These are phyloP conservation scores for Xenopus laevis DNA, from an alignment of 2,113 vertebrate species.

Conservation along the genomic window DNA sequence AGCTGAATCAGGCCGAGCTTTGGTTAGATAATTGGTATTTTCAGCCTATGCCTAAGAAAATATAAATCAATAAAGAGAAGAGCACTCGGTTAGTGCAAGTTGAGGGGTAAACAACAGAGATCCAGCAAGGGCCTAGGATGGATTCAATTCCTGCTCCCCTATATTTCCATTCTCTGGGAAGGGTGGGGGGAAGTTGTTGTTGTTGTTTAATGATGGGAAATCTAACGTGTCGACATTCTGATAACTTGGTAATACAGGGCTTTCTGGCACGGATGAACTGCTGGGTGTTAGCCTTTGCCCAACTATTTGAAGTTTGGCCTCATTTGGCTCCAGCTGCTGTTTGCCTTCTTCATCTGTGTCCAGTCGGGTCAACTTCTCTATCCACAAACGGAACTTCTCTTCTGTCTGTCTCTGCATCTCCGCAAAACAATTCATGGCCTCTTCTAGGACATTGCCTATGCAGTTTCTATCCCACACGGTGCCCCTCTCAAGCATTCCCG, in stretches of 20 bases:
- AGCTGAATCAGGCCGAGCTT: slow-evolving; percentile 44
- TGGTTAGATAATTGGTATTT: slow-evolving; percentile 33
- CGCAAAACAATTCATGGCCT: slow-evolving; percentile 88
- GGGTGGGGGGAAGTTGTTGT: slow-evolving; percentile 63
- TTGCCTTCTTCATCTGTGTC: slow-evolving; percentile 82
- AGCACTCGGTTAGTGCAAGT: slow-evolving; percentile 51
- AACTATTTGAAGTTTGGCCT: slow-evolving; percentile 67
- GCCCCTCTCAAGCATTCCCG: slow-evolving; percentile 82
- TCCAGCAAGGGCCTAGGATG: slow-evolving; percentile 63
- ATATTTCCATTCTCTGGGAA: slow-evolving; percentile 78
- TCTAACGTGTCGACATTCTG: slow-evolving; percentile 65
- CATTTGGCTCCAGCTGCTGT: slow-evolving; percentile 72
- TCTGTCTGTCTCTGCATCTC: slow-evolving; percentile 90
- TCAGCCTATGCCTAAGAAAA: slow-evolving; percentile 48
- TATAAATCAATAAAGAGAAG: slow-evolving; percentile 47
- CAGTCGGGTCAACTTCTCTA: slow-evolving; percentile 83
- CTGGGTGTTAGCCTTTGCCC: slow-evolving; percentile 63
- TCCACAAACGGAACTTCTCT: slow-evolving; percentile 85
- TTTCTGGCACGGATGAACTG: slow-evolving; percentile 70
- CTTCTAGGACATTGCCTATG: slow-evolving; percentile 87
- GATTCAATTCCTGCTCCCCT: slow-evolving; percentile 66
- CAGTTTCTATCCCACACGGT: slow-evolving; percentile 82
- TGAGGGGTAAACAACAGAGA: slow-evolving; percentile 34
- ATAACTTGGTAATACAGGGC: slow-evolving; percentile 64
- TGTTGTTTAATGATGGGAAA: slow-evolving; percentile 67